phyloP scores from a whole-genome alignment of 2,797 vertebrate genomes.

The Microctenopoma steveboyesi region DNA sequence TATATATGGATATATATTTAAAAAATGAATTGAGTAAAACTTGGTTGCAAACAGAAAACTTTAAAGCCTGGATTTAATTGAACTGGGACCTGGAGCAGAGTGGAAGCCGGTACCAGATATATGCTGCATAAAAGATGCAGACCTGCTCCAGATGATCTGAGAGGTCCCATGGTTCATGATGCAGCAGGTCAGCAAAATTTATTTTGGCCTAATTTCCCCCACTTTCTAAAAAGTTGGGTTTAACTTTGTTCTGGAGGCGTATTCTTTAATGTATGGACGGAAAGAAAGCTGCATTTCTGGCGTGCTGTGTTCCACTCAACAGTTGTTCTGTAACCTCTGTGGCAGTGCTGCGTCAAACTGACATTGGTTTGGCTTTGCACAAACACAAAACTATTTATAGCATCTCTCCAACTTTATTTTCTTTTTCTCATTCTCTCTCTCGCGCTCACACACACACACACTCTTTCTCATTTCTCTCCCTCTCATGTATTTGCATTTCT shows the following conservation, averaged over 20 bases:
- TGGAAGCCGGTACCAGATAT: not conserved
- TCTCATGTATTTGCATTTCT: conserved; percentile 68
- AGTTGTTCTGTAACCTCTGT: conserved; percentile 65
- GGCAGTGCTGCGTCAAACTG: conserved; percentile 67
- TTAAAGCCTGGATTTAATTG: not conserved
- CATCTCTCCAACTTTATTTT: conserved; percentile 63
- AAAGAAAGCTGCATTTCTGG: conserved; percentile 26
- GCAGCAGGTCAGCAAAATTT: not conserved
- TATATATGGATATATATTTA: not conserved
- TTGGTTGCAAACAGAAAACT: not conserved
- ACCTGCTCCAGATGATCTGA: not conserved
- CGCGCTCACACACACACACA: conserved; percentile 6
- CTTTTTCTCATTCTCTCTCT: conserved; percentile 44
- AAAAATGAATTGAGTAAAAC: not conserved
- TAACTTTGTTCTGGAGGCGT: not conserved
- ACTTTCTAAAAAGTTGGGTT: not conserved
- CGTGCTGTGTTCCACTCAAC: conserved; percentile 53
- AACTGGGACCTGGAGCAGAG: not conserved
- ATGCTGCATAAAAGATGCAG: not conserved
- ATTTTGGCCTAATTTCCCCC: not conserved
- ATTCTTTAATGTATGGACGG: not conserved
- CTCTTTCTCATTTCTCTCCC: conserved; percentile 41
- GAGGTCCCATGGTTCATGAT: not conserved
- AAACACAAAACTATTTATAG: conserved; percentile 82
- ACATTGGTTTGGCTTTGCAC: conserved; percentile 69